Percentiles rank a stretch among this genome's conserved stretches.
These are phyloP conservation scores for Tupiocoris notatus DNA, from an alignment of 2,888 invertebrate genomes.

Conservation along the genomic window DNA sequence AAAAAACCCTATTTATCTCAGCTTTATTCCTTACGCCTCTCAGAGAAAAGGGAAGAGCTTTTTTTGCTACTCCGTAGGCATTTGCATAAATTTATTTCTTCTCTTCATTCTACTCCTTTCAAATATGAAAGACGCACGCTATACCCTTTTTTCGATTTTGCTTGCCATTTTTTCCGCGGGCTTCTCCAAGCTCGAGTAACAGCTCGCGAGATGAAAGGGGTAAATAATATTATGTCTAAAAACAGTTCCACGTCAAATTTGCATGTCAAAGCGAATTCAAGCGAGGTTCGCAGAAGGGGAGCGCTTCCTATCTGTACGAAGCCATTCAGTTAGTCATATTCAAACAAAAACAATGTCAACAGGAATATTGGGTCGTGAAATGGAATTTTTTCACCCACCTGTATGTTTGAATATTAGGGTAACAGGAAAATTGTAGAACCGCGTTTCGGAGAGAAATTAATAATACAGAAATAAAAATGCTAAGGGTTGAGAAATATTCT, in stretches of 20 bases:
- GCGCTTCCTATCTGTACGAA: neutral
- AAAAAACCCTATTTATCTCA: constrained; percentile 7
- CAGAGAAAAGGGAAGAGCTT: neutral
- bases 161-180: neutral
- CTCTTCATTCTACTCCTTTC: neutral
- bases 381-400: too few relatives aligned
- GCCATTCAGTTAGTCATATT: too few relatives aligned
- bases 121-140: neutral
- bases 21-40: neutral
- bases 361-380: too few relatives aligned
- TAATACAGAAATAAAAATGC: too few relatives aligned
- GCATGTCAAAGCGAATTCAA: neutral
- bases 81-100: constrained; percentile 12
- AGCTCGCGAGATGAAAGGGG: neutral
- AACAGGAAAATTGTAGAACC: too few relatives aligned
- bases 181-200: neutral
- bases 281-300: too few relatives aligned
- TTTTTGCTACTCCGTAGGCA: neutral
- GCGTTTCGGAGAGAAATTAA: too few relatives aligned
- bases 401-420: too few relatives aligned
- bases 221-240: neutral
- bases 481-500: too few relatives aligned
- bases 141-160: neutral
- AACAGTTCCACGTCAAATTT: neutral
- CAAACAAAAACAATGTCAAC: too few relatives aligned